These are phyloP conservation scores for Eupristina koningsbergeri DNA, from an alignment of 1,140 invertebrate species.

Conservation along the genomic window DNA sequence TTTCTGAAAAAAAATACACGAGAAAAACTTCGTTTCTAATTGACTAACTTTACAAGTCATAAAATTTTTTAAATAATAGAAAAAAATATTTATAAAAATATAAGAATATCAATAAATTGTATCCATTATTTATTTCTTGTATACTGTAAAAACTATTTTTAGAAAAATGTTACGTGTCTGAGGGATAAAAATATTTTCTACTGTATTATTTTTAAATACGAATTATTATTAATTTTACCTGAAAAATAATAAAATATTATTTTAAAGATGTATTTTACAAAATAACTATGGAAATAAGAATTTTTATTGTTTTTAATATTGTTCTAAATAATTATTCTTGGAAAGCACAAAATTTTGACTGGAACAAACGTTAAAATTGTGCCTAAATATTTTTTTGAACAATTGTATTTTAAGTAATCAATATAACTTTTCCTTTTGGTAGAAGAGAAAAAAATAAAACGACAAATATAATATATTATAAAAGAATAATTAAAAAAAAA, in stretches of 20 bases:
- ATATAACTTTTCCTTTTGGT: constrained; percentile 57
- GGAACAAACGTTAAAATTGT: constrained; percentile 68
- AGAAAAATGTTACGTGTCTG: neutral
- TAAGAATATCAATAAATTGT: neutral
- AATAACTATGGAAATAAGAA: constrained; percentile 2
- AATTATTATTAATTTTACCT: constrained; percentile 26
- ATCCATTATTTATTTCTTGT: constrained; percentile 6
- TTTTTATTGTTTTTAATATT: constrained; percentile 17
- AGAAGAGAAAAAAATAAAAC: constrained; percentile 40
- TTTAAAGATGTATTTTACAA: constrained; percentile 34
- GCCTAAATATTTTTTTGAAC: constrained; percentile 65
- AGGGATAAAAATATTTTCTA: constrained; percentile 32
- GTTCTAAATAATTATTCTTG: constrained; percentile 34
- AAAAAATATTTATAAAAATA: constrained; percentile 29
- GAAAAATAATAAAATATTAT: constrained; percentile 38
- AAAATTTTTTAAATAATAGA: constrained; percentile 49
- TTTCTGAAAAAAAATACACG: constrained; percentile 6
- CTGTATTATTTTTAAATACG: constrained; percentile 30
- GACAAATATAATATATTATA: constrained; percentile 17
- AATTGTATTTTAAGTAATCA: constrained; percentile 68
- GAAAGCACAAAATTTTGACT: constrained; percentile 58
- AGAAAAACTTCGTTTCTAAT: constrained; percentile 49
- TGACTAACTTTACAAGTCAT: constrained; percentile 53
- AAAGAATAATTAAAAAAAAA: neutral
- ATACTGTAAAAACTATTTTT: neutral